Evolutionary conservation across 2,113 vertebrate species (phyloP).

Genomic region (Cephalopholis sonnerati): DNA sequence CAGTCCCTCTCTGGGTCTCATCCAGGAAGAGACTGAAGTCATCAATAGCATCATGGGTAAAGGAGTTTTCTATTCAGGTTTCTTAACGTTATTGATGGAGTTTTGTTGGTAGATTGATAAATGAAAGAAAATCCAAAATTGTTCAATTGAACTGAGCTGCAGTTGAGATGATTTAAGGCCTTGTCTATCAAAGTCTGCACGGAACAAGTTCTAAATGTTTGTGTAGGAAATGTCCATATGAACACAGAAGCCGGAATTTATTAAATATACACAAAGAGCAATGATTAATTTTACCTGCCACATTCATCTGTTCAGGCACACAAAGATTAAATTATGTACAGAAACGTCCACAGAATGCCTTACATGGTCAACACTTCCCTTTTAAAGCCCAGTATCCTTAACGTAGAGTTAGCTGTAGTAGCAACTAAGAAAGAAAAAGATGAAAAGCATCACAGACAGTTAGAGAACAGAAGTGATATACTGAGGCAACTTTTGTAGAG

Average conservation of each 20-base stretch:
- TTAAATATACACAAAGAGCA: background rate
- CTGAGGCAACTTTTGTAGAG: too few species aligned
- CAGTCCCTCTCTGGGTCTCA: constrained; percentile 87
- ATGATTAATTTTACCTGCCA: background rate
- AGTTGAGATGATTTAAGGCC: background rate
- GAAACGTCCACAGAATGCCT: background rate
- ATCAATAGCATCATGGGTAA: constrained; percentile 90
- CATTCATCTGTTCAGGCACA: background rate
- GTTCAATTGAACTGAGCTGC: background rate
- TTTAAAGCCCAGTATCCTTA: background rate
- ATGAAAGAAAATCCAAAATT: background rate
- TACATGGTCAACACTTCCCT: background rate
- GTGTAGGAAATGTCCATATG: background rate
- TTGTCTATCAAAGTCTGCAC: background rate
- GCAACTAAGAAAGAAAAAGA: background rate
- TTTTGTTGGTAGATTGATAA: background rate
- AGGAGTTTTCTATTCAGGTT: background rate
- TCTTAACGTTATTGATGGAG: too few species aligned
- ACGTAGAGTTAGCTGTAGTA: background rate
- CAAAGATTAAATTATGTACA: background rate
- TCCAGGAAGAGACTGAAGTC: constrained; percentile 90
- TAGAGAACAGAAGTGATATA: too few species aligned
- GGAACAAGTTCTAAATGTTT: background rate
- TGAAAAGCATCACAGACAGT: background rate
- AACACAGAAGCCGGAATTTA: background rate